phyloP scores from a whole-genome alignment of 2,113 vertebrate genomes.

The Mixornis gularis region DNA sequence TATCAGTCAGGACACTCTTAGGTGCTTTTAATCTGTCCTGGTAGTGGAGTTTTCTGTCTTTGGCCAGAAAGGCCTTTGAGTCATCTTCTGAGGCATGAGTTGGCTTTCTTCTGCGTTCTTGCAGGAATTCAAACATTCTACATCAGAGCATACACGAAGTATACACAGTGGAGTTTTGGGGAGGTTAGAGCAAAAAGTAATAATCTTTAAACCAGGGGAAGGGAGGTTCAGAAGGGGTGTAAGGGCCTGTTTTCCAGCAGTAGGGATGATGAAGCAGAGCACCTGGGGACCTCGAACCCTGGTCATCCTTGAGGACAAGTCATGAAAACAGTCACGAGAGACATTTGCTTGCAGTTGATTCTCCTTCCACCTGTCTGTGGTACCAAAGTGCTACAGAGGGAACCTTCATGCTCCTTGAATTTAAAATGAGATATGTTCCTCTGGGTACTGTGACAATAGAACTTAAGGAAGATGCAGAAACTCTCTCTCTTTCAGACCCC shows the following conservation, averaged over 20 bases:
- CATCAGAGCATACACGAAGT: not conserved
- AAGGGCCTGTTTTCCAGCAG: not conserved
- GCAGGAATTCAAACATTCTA: not conserved
- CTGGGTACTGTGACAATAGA: not conserved
- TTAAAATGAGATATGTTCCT: not conserved
- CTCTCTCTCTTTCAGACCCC: not conserved
- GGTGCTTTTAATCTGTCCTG: not conserved
- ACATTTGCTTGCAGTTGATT: not conserved
- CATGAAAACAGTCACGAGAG: not conserved
- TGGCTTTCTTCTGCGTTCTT: not conserved
- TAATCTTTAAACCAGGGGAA: not conserved
- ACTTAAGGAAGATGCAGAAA: not conserved
- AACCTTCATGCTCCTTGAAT: not conserved
- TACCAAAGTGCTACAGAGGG: not conserved
- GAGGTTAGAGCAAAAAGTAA: not conserved
- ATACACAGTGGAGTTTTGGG: rapidly evolving
- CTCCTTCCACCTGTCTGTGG: not conserved
- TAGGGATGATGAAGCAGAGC: not conserved
- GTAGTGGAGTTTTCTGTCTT: not conserved
- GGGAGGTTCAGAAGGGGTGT: not conserved
- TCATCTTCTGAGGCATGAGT: not conserved
- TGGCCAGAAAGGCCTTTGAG: not conserved
- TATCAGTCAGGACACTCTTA: not conserved
- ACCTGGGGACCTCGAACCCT: not conserved
- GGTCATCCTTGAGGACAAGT: not conserved